Base-by-base conservation (phyloP, 2,888 invertebrate species). In the Drosophila anomalipes region DNA sequence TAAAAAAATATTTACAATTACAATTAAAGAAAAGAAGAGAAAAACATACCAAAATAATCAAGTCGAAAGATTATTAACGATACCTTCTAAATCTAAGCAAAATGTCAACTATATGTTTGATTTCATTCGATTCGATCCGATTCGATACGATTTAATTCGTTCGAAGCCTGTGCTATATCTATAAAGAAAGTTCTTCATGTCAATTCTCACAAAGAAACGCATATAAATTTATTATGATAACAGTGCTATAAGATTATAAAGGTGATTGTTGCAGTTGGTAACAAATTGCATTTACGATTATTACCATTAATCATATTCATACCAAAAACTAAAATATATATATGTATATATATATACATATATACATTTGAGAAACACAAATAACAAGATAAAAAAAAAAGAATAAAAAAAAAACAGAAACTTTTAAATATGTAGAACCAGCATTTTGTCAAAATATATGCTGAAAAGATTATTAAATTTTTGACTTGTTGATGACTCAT, bases 221-320 rank as follows among this genome's bases (percentile, higher is more conserved):
- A 44, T 28, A 56, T 44, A 54, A 32, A 56, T 33, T 54, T 62
- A 49, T 62, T 33, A 61, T 37, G 35, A 30, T 28, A 30, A 37
- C 10, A 32, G 22, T 41, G 26, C 16, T 47, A 59, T 51, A 41
- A 51, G n/a, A 30, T 41, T 32, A 58, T 41, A 28, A 37, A 9
- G 47, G 26, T 49, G 28, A 57, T 58, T 58, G 49, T 68, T 75
- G 76, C 53, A 41, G 53, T 64, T 75, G 69, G 49, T 63, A 76
- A 74, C 30, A 76, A 70, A 64, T 66, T 70, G 74, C 79, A 79
- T 68, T 66, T 74, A 79, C 51, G 61, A 64, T 62, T 62, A 53
- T 53, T 70, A 61, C 57, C 69, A 72, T 51, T 60, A 61, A 32
- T 26, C 30, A 78, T 75, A 54, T 59, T 62, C 64, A 60, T 59